Evolutionary conservation across 2,113 vertebrate genomes (phyloP), one percentile per base, ranked within the genome.

Genomic region (Pteronura brasiliensis): DNA sequence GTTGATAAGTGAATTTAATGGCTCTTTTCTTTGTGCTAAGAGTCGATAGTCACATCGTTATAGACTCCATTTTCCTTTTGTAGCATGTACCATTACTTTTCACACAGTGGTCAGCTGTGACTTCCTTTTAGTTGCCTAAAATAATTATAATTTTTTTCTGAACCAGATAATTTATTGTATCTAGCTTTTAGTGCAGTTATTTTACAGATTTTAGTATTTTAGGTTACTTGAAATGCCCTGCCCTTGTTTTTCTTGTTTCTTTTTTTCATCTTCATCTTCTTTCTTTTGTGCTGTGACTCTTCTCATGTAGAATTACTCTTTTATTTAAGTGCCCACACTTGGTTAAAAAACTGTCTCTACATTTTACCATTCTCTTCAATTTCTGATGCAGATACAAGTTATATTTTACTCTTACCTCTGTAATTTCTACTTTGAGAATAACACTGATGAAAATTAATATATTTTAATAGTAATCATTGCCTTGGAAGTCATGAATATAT

Each of bases 401-500:
- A 44, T 34, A 82, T 90, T 96, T 96, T 91, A 90, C 65, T 29
- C 27, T 95, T 49, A 92, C 13, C 36, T 96, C 47, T 97, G 2
- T 95, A 95, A 88, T 91, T 97, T 92, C n/a, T 97, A 91, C 36
- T 92, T 96, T 96, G 63, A 97, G 42, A 91, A 87, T 92, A 93
- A 87, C 67, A 94, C 17, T 93, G 39, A 61, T 94, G 42, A 95
- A 88, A 91, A 97, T 95, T 97, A 94, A 96, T 97, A n/a, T 98
- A 90, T 97, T 97, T 98, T 91, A 84, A 86, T 98, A 99, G 99
- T 98, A 99, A 99, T 97, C 99, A 99, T 98, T 99, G 99, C 93
- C 98, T 99, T 63, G 99, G 99, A 98, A 99, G 99, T 97, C 99
- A 99, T n/a, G 99, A 99, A 98, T 99, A 99, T 59, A 99, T 99